phyloP scores from a whole-genome alignment of 2,797 vertebrate species.

The Coregonus suidteri region DNA sequence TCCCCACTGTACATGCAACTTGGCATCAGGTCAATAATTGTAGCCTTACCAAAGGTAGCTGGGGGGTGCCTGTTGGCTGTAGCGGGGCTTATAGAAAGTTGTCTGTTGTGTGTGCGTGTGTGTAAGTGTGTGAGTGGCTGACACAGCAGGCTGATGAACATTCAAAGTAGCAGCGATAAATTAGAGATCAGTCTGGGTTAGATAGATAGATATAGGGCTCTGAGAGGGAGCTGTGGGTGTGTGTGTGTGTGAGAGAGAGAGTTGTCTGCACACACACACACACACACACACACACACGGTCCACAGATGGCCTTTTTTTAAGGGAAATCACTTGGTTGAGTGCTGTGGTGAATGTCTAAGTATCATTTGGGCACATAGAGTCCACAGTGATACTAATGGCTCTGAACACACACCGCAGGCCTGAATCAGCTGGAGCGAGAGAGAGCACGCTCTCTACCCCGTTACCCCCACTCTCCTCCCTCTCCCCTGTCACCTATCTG shows the following conservation, averaged over 20 bases:
- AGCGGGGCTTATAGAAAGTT: too few species aligned
- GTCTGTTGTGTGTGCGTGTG: too few species aligned
- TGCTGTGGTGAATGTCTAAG: conserved; percentile 50
- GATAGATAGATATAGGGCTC: not conserved
- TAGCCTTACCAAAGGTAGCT: not conserved
- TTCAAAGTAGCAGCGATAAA: not conserved
- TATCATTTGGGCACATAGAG: conserved; percentile 57
- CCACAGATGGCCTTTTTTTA: not conserved
- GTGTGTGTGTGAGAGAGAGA: too few species aligned
- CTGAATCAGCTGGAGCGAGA: conserved; percentile 40
- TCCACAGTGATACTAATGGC: conserved; percentile 56
- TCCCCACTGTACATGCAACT: too few species aligned
- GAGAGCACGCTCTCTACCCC: too few species aligned
- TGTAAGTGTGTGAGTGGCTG: not conserved
- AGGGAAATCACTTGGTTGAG: conserved; percentile 33
- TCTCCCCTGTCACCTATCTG: too few species aligned
- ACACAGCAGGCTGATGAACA: not conserved
- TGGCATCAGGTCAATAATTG: not conserved
- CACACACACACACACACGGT: too few species aligned
- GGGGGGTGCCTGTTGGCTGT: not conserved
- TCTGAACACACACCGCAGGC: conserved; percentile 33
- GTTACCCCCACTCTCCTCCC: too few species aligned
- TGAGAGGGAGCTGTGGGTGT: too few species aligned
- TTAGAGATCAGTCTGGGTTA: not conserved
- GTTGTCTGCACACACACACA: too few species aligned